Percentiles rank a stretch among this genome's conserved stretches.
Conservation (phyloP, 2,113 vertebrate genomes). For the Petrocephalus zakoni region DNA sequence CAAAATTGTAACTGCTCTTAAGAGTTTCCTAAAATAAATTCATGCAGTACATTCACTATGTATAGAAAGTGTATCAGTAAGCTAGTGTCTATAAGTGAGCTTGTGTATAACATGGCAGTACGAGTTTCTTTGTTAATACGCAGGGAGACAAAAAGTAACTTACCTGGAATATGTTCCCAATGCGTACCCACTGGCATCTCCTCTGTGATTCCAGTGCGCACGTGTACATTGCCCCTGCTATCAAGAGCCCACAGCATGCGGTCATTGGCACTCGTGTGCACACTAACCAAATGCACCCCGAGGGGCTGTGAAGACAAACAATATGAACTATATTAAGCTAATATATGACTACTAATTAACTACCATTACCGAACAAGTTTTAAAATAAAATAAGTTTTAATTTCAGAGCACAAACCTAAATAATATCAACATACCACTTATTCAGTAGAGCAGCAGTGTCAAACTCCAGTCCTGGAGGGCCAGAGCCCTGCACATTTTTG, state of each 20-base stretch:
- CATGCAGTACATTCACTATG: background rate
- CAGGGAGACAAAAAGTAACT: background rate
- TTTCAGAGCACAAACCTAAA: background rate
- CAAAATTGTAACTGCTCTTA: too few species aligned
- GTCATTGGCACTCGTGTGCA: constrained; percentile 85
- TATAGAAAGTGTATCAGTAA: background rate
- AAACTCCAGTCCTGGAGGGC: too few species aligned
- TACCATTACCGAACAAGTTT: background rate
- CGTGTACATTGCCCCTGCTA: constrained; percentile 79
- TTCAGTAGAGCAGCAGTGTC: background rate
- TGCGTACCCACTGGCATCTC: constrained; percentile 93
- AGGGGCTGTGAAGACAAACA: constrained; percentile 65
- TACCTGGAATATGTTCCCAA: constrained; percentile 95
- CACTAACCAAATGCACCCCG: constrained; percentile 74
- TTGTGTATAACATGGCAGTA: background rate
- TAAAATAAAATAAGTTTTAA: background rate
- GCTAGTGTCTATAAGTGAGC: background rate
- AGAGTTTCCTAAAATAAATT: background rate
- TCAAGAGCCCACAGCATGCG: constrained; percentile 87
- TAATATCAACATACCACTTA: background rate
- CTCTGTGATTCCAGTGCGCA: constrained; percentile 80
- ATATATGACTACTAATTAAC: background rate
- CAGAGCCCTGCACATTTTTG: too few species aligned
- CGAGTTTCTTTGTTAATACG: background rate
- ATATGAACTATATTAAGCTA: background rate